phyloP scores from a whole-genome alignment of 2,888 invertebrate species.

The Beris morrisii region DNA sequence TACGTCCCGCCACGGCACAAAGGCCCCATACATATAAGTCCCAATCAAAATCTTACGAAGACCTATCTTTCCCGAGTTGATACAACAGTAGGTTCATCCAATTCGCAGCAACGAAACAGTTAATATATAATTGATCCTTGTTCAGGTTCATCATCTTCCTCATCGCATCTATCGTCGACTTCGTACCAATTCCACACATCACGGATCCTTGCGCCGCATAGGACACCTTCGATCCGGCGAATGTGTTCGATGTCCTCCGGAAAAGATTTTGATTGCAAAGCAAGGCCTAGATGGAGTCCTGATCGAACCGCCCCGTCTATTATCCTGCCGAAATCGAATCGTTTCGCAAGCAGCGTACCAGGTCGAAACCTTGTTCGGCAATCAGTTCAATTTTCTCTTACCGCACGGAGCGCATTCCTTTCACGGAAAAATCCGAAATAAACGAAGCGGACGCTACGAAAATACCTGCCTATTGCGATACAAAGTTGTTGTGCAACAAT shows the following conservation, averaged over 20 bases:
- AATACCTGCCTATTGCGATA: conserved; percentile 41
- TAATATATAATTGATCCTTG: not conserved
- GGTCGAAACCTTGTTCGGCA: conserved; percentile 41
- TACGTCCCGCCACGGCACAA: conserved; percentile 34
- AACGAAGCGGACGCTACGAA: conserved; percentile 35
- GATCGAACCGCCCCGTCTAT: conserved; percentile 39
- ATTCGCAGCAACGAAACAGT: not conserved
- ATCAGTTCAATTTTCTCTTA: conserved; percentile 39
- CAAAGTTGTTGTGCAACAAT: conserved; percentile 41
- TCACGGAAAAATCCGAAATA: conserved; percentile 40
- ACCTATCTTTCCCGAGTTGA: conserved; percentile 36
- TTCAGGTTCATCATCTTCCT: conserved; percentile 23
- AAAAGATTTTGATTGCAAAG: conserved; percentile 40
- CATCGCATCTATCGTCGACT: conserved; percentile 18
- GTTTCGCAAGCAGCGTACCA: conserved; percentile 37
- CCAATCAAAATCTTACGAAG: conserved; percentile 37
- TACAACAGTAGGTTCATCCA: conserved; percentile 31
- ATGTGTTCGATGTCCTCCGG: conserved; percentile 42
- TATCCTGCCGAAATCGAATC: conserved; percentile 40
- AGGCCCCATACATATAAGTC: conserved; percentile 29
- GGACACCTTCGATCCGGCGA: conserved; percentile 14
- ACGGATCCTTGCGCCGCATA: not conserved
- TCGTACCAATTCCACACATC: conserved; percentile 5
- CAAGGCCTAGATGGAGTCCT: conserved; percentile 41
- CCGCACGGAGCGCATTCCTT: conserved; percentile 41